phyloP scores from a whole-genome alignment of 2,113 vertebrate genomes.

The Bostrychus sinensis region DNA sequence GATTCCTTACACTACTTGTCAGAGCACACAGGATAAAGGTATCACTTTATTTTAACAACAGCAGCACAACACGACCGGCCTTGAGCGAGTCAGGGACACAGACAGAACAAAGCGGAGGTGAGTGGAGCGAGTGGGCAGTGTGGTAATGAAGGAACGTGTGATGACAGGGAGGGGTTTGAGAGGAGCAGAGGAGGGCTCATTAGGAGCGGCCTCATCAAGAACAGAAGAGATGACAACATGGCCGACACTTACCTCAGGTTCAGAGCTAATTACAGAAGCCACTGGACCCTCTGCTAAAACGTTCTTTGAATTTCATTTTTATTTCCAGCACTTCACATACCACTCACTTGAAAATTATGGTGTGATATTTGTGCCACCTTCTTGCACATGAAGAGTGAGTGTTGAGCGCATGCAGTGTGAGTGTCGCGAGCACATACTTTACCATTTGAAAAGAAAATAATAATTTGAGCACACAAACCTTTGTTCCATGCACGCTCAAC shows the following conservation, averaged over 20 bases:
- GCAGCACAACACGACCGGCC: conserved; percentile 2
- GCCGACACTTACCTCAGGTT: conserved; percentile 5
- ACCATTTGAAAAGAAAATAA: too few species aligned
- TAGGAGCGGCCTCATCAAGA: conserved; percentile 38
- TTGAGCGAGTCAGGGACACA: conserved; percentile 12
- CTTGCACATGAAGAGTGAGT: too few species aligned
- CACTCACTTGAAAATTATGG: too few species aligned
- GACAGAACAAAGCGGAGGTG: not conserved
- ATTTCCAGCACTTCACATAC: not conserved
- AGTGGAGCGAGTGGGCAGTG: not conserved
- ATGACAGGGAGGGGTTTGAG: conserved; percentile 3
- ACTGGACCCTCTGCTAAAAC: not conserved
- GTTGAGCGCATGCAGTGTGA: too few species aligned
- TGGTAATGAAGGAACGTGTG: conserved; percentile 39
- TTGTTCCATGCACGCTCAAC: too few species aligned
- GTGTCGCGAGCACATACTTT: too few species aligned
- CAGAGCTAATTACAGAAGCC: conserved; percentile 42
- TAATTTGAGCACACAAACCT: too few species aligned
- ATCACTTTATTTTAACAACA: too few species aligned
- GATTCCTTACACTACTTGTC: conserved; percentile 29
- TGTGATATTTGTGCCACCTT: too few species aligned
- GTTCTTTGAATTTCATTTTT: too few species aligned
- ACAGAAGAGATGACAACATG: conserved; percentile 22
- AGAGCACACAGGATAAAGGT: conserved; percentile 16
- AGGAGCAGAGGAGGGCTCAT: conserved; percentile 48